Conservation (phyloP, 64 coral and sea anemone genomes). For the Montipora efflorescens region DNA sequence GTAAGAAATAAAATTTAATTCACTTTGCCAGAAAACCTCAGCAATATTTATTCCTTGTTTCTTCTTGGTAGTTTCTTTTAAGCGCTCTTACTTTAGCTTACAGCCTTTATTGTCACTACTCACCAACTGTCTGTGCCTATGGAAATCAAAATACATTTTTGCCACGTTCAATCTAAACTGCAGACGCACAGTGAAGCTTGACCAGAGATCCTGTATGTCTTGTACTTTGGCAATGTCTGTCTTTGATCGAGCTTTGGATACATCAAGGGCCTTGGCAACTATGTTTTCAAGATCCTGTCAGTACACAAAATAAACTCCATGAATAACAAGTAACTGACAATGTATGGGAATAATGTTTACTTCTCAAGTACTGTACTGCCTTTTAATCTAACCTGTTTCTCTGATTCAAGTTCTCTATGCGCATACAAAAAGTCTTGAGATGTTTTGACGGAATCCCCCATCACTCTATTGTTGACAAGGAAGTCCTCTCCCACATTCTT, state of each 20-base stretch:
- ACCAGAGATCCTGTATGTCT: constrained; percentile 77
- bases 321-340: too few relatives aligned
- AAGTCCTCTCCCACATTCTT: constrained; percentile 72
- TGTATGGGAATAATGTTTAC: too few relatives aligned
- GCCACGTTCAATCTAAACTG: constrained; percentile 80
- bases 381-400: constrained; percentile 41
- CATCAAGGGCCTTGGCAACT: constrained; percentile 41
- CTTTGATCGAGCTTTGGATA: constrained; percentile 65
- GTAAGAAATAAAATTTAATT: too few relatives aligned
- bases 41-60: too few relatives aligned
- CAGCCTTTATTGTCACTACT: neutral
- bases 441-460: constrained; percentile 63
- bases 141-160: constrained; percentile 95
- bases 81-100: too few relatives aligned
- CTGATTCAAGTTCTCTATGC: constrained; percentile 64
- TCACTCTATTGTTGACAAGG: constrained; percentile 59
- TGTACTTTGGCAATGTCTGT: constrained; percentile 77
- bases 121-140: constrained; percentile 87
- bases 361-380: too few relatives aligned
- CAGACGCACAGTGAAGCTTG: constrained; percentile 51
- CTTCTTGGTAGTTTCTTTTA: too few relatives aligned
- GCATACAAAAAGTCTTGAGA: constrained; percentile 67
- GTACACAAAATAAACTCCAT: neutral
- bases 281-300: constrained; percentile 55
- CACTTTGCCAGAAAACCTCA: too few relatives aligned